Percentiles rank a stretch among this genome's conserved stretches.
Evolutionary conservation across 2,888 invertebrate genomes (phyloP).

Genomic region (Rambutsinella grinnellia): DNA sequence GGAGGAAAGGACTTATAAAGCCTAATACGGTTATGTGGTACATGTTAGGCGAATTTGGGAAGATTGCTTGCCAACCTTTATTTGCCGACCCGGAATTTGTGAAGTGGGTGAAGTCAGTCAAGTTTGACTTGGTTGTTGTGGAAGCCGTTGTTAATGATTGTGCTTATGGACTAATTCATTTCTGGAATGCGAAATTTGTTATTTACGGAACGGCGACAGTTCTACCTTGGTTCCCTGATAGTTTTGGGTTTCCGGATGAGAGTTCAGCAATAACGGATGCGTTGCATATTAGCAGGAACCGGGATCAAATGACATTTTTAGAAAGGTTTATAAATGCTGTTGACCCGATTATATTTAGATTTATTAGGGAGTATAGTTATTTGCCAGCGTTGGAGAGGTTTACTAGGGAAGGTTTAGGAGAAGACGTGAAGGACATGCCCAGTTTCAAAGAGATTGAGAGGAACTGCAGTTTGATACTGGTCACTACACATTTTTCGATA

Average conservation of each 20-base stretch:
- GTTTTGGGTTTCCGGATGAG: conserved; percentile 34
- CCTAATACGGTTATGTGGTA: too few species aligned
- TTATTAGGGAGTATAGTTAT: conserved; percentile 10
- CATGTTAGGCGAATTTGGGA: conserved; percentile 1
- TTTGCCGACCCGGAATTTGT: conserved; percentile 10
- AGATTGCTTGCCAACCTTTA: conserved; percentile 13
- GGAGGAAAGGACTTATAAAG: too few species aligned
- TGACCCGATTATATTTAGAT: conserved; percentile 14
- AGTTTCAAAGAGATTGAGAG: conserved; percentile 47
- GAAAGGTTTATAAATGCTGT: conserved; percentile 36
- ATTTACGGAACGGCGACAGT: conserved; percentile 44
- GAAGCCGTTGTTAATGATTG: conserved; percentile 56
- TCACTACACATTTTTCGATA: conserved; percentile 49
- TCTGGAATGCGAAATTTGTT: conserved; percentile 41
- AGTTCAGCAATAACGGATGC: not conserved
- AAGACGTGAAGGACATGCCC: conserved; percentile 36
- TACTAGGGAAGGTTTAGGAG: conserved; percentile 25
- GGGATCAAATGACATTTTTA: conserved; percentile 14
- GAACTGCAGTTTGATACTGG: conserved; percentile 49
- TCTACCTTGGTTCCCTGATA: conserved; percentile 43
- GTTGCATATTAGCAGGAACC: not conserved
- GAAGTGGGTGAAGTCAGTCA: conserved; percentile 41
- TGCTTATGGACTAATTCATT: conserved; percentile 42
- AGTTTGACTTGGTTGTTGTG: conserved; percentile 54
- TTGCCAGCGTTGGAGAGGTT: conserved; percentile 35